Evolutionary conservation across 2,797 vertebrate species (phyloP), one percentile per base, ranked within the genome.

Genomic region (Pampus argenteus): DNA sequence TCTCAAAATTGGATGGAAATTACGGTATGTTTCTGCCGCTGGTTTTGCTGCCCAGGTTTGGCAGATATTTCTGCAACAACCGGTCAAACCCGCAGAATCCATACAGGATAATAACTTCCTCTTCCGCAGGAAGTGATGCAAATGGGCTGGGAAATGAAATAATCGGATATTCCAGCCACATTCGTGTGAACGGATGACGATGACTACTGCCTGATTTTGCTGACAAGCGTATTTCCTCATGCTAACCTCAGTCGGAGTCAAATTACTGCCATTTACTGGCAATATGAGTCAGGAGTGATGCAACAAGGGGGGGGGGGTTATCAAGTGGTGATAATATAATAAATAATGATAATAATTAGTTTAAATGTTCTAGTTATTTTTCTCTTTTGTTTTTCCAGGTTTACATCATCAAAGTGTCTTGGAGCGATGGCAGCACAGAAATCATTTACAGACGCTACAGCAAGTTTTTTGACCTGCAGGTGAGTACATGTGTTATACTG

Each of bases 391-490:
- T 78, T 75, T 79, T 65, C 0, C 89, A 99, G 98, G 98, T 99
- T 82, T 99, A 99, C 90, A 98, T 99, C 89, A 99, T 99, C 91
- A 97, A 97, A 86, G 98, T 99, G 76, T 96, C 86, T n/a, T 99
- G 98, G 98, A 97, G 97, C 74, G 97, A 95, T 89, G 96, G 96
- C 81, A 94, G 94, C 75, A 98, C 96, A 0, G 97, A 99, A 88
- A 92, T 95, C 91, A 98, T 99, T 84, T 99, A 95, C 92, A 94
- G 98, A 36, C 96, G 98, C 76, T 99, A 99, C 94, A 99, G 98
- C 96, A 99, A 99, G 78, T 99, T 99, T 94, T 99, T 99, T 51
- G 97, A 99, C 89, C 93, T 99, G 71, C 98, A 99, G 97, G 98
- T 99, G 77, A 92, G 95, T 57, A 13, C 20, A 9, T 54, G 9